phyloP scores from a whole-genome alignment of 2,797 vertebrate species.

The Garrulus glandarius region DNA sequence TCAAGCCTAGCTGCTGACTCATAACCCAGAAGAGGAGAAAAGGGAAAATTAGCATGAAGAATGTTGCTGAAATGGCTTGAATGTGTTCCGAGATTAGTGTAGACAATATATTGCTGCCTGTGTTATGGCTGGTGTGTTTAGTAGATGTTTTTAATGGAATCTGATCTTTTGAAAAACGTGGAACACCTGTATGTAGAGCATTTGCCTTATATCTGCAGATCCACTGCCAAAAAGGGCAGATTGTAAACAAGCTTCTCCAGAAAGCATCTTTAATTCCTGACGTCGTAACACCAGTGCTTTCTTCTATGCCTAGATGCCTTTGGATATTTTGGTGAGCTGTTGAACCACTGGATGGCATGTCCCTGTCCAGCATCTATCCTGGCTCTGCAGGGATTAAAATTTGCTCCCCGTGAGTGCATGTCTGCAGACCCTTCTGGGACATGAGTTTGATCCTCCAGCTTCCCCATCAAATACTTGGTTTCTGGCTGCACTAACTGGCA shows the following conservation, averaged over 20 bases:
- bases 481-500: background rate
- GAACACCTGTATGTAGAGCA: background rate
- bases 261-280: background rate
- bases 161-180: background rate
- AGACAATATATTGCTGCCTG: background rate
- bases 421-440: background rate
- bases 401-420: fast-evolving
- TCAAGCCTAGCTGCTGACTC: constrained; percentile 39
- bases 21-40: constrained; percentile 13
- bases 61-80: constrained; percentile 5
- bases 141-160: background rate
- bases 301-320: background rate
- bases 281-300: background rate
- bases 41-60: constrained; percentile 27
- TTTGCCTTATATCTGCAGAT: background rate
- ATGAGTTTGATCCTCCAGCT: background rate
- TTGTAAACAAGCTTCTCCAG: background rate
- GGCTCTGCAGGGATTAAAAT: background rate
- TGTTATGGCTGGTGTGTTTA: background rate
- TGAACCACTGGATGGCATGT: background rate
- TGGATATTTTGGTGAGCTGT: background rate
- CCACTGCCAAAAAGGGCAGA: background rate
- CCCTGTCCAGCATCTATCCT: background rate
- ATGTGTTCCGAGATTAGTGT: background rate
- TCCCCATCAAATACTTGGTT: background rate